phyloP scores from a whole-genome alignment of 2,888 invertebrate species.

The Xestia xanthographa region DNA sequence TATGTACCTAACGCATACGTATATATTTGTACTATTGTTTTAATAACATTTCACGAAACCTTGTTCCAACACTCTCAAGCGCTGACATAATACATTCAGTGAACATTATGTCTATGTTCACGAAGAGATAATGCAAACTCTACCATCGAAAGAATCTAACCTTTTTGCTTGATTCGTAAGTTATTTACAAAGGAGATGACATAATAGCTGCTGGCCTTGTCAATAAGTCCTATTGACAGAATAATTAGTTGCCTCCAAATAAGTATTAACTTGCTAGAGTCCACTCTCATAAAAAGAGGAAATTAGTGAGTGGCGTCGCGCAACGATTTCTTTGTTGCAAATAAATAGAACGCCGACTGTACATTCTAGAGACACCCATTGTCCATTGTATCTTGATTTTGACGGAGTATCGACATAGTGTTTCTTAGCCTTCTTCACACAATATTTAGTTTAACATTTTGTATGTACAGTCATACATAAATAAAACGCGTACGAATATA shows the following conservation, averaged over 20 bases:
- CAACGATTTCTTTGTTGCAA: conserved; percentile 42
- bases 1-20: conserved; percentile 44
- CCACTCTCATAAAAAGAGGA: conserved; percentile 45
- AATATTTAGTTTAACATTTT: conserved; percentile 9
- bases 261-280: conserved; percentile 44
- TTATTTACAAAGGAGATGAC: conserved; percentile 45
- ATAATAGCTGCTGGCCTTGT: conserved; percentile 36
- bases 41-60: conserved; percentile 51
- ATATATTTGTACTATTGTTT: conserved; percentile 61
- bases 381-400: conserved; percentile 42
- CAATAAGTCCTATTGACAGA: conserved; percentile 58
- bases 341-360: conserved; percentile 46
- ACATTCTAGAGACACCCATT: conserved; percentile 30
- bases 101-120: conserved; percentile 18
- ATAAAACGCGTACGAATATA: conserved; percentile 16
- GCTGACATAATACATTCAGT: conserved; percentile 20
- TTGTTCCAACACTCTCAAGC: conserved; percentile 23
- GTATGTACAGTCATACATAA: conserved; percentile 6
- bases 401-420: conserved; percentile 19
- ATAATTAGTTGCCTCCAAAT: conserved; percentile 64
- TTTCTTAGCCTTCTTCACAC: conserved; percentile 13
- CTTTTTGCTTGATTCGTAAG: conserved; percentile 34
- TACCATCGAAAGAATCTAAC: conserved; percentile 21
- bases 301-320: conserved; percentile 40
- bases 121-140: conserved; percentile 16